Conservation (phyloP, 1,140 invertebrate species). For the Oscheius sp. region DNA sequence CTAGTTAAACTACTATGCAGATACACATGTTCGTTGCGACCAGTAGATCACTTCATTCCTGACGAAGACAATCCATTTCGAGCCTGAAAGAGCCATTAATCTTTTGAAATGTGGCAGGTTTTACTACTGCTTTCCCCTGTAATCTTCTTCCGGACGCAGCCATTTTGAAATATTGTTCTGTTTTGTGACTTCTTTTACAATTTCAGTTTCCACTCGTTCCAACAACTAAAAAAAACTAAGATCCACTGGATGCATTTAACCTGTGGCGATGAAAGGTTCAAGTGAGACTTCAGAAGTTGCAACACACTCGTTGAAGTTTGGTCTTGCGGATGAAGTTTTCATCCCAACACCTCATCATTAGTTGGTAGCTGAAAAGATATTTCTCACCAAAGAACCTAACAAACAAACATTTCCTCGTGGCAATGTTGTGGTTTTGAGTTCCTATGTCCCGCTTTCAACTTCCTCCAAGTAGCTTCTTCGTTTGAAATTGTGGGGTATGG, state of each 20-base stretch:
- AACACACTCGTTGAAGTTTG: conserved; percentile 17
- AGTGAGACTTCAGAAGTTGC: conserved; percentile 8
- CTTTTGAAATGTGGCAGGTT: too few relatives aligned
- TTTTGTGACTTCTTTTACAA: not conserved
- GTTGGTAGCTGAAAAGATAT: conserved; percentile 26
- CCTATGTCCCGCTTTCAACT: conserved; percentile 1
- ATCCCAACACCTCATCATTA: conserved; percentile 25
- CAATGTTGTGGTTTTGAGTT: conserved; percentile 27
- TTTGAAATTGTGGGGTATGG: conserved; percentile 31
- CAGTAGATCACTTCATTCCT: not conserved
- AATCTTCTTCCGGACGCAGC: not conserved
- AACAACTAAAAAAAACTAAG: not conserved
- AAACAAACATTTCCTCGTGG: conserved; percentile 30
- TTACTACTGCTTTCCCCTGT: not conserved
- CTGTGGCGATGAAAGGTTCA: conserved; percentile 9
- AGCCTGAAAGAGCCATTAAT: too few relatives aligned
- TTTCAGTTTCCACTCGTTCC: not conserved
- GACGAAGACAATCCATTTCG: not conserved
- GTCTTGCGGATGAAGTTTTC: not conserved
- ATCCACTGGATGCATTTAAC: not conserved
- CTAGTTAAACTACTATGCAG: not conserved
- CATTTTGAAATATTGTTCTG: not conserved
- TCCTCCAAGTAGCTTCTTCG: not conserved
- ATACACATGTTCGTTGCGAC: not conserved
- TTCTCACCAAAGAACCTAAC: too few relatives aligned